Evolutionary conservation across 2,888 invertebrate species (phyloP).

Genomic region (Agrotis exclamationis): DNA sequence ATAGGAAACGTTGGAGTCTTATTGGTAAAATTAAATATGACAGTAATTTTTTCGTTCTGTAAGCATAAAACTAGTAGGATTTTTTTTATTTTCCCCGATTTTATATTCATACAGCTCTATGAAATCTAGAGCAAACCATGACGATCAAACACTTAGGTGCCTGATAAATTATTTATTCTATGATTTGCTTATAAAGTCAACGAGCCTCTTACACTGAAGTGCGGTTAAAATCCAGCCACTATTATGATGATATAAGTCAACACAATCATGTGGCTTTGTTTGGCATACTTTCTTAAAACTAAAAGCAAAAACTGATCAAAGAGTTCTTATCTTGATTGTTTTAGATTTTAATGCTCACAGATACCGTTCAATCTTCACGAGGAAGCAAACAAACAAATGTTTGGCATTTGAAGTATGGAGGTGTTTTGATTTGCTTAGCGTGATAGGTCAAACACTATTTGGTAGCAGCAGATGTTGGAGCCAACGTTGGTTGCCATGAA

Average conservation of each 20-base stretch:
- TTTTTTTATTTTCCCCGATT: background rate
- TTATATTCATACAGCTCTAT: too few relatives aligned
- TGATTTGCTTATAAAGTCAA: constrained; percentile 40
- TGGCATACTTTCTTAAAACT: constrained; percentile 46
- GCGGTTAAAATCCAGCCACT: constrained; percentile 29
- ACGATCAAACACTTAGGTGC: constrained; percentile 1
- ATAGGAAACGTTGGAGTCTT: background rate
- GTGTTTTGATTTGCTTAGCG: constrained; percentile 42
- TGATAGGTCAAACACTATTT: constrained; percentile 43
- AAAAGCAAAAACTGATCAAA: constrained; percentile 52
- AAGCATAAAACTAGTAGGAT: too few relatives aligned
- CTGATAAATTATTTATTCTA: constrained; percentile 24
- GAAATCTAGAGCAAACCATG: background rate
- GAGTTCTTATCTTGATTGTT: constrained; percentile 37
- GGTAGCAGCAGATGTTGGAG: constrained; percentile 13
- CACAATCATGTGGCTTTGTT: constrained; percentile 37
- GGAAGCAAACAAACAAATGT: constrained; percentile 46
- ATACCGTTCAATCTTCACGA: constrained; percentile 57
- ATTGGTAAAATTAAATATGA: background rate
- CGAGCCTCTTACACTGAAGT: constrained; percentile 42
- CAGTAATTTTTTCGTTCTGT: background rate
- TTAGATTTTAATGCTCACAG: constrained; percentile 44
- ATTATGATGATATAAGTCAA: constrained; percentile 46
- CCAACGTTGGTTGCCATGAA: background rate
- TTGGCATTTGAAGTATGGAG: constrained; percentile 45